Base-by-base conservation (phyloP, 2,113 vertebrate species). In the Phrynosoma blainvillii region DNA sequence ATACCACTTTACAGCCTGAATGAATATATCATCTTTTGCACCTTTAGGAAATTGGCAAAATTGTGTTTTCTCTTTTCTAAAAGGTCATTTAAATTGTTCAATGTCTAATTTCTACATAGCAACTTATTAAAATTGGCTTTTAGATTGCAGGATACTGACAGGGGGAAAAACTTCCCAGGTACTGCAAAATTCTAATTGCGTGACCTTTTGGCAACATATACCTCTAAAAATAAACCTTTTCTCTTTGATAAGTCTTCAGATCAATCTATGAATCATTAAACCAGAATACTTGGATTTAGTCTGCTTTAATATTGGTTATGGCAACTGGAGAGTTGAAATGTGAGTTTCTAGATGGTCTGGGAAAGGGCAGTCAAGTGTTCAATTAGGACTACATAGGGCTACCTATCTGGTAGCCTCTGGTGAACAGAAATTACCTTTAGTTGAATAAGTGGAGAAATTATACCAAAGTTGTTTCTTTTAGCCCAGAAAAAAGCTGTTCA, bases 101-200 rank as follows among this genome's bases (percentile, higher is more conserved):
- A 1, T 86, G 66, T 6, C 84, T 18, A 1, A 85, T 9, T 25
- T 59, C 73, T 20, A 81, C 5, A 65, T 27, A 40, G 23, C 59
- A 18, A 47, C 56, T 89, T 81, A 79, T 89, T 81, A 66, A 42
- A 75, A 66, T 52, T 25, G 71, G 56, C 23, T 74, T 85, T 74
- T 18, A 14, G 62, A 73, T 68, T 80, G 66, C 40, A 62, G 83
- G 9, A 4, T 52, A 59, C 75, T 62, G 52, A 85, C 30, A 83
- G 90, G 88, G 88, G 74, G 14, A 62, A 12, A 12, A 71, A 66
- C 4, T 11, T 65, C 56, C 56, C 40, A 42, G 79, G 56, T 54
- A 47, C 12, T 32, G 70, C 10, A 3, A 32, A n/a, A 47, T 42
- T 66, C n/a, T 87, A 20, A 82, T 27, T 65, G 56, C 68, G 20